Percentiles rank a stretch among this genome's conserved stretches.
Conservation (phyloP, 1,140 invertebrate genomes). For the Colletes gigas region DNA sequence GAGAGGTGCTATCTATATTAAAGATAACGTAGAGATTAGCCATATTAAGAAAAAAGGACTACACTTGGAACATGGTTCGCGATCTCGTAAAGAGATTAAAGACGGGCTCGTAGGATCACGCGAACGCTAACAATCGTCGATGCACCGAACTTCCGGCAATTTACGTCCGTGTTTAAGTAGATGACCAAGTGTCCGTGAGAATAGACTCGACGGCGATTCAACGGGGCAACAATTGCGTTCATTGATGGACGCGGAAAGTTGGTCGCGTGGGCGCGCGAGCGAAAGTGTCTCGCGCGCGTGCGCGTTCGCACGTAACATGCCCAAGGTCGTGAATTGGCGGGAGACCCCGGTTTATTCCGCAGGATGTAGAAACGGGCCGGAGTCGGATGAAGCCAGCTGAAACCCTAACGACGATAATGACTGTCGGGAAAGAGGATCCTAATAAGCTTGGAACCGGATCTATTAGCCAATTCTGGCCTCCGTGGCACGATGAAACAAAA, state of each 20-base stretch:
- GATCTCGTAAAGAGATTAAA: too few relatives aligned
- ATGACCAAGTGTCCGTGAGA: neutral
- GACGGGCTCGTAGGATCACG: too few relatives aligned
- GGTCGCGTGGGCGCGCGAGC: conserved; percentile 17
- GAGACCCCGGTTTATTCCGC: neutral
- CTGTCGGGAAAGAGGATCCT: neutral
- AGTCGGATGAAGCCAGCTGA: neutral
- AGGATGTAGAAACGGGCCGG: conserved; percentile 11
- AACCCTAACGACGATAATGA: neutral
- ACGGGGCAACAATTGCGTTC: neutral
- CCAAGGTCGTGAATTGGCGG: conserved; percentile 40
- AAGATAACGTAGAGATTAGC: too few relatives aligned
- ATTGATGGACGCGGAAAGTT: conserved; percentile 6
- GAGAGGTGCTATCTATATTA: too few relatives aligned
- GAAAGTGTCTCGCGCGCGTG: conserved; percentile 41
- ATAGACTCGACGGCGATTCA: neutral
- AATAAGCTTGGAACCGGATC: neutral
- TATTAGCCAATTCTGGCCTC: neutral
- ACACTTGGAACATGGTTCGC: too few relatives aligned
- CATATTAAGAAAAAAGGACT: too few relatives aligned
- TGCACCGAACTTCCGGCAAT: too few relatives aligned
- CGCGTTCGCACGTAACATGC: conserved; percentile 44
- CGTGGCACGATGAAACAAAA: too few relatives aligned
- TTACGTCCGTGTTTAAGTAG: too few relatives aligned
- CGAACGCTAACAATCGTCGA: too few relatives aligned